Conservation (phyloP, 2,113 vertebrate species). For the Lepisosteus osseus region DNA sequence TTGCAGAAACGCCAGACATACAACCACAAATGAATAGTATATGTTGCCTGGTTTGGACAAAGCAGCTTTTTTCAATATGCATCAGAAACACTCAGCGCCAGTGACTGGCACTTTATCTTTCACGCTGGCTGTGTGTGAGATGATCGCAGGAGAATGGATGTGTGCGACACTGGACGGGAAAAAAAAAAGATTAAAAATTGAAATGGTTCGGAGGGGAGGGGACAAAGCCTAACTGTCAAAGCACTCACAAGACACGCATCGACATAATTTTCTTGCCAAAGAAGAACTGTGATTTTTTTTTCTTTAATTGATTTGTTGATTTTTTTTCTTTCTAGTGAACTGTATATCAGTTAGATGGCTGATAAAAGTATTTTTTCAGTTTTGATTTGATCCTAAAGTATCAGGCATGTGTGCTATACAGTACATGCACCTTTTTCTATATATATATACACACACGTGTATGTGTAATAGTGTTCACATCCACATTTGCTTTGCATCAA, state of each 20-base stretch:
- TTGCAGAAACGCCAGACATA: constrained; percentile 46
- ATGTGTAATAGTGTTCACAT: too few relatives aligned
- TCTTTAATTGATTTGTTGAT: too few relatives aligned
- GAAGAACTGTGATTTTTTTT: too few relatives aligned
- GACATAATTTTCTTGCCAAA: too few relatives aligned
- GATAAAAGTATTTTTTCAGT: too few relatives aligned
- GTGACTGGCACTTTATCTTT: constrained; percentile 46
- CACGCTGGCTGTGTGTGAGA: constrained; percentile 31
- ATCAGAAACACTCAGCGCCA: constrained; percentile 45
- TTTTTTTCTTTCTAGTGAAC: too few relatives aligned
- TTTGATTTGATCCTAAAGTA: too few relatives aligned
- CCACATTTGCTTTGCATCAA: too few relatives aligned
- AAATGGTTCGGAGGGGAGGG: background rate
- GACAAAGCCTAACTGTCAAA: background rate
- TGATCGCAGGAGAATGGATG: background rate
- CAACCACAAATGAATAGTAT: constrained; percentile 56
- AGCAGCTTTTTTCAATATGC: constrained; percentile 53
- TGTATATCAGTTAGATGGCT: too few relatives aligned
- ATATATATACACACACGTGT: too few relatives aligned
- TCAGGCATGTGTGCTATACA: too few relatives aligned
- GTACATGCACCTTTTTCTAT: too few relatives aligned
- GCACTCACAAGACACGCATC: background rate
- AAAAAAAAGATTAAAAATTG: background rate
- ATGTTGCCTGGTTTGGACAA: constrained; percentile 41
- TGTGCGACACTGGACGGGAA: background rate